Base-by-base conservation (phyloP, 2,113 vertebrate genomes). In the Epinephelus fuscoguttatus region DNA sequence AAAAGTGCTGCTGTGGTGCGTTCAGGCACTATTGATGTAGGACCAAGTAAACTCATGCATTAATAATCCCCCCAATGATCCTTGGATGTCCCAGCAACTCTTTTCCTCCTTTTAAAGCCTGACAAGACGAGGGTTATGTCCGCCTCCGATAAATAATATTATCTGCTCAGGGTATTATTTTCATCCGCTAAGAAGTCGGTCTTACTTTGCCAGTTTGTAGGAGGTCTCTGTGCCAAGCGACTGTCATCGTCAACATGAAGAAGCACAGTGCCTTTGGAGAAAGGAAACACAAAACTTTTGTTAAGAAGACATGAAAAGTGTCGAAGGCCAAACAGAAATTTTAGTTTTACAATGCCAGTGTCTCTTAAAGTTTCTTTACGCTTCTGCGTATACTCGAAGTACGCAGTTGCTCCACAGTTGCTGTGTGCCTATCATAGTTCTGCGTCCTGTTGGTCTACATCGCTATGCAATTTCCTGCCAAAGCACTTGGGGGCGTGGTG, bases 201-300 rank as follows among this genome's bases (percentile, higher is more conserved):
- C 93, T 90, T 89, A 94, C 93, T 87, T 94, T 92, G 68, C 90
- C 91, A 1, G 88, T 92, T 74, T 85, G 84, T 5, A 91, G 40
- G 49, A 93, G 87, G 50, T 94, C 91, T 53, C 91, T 80, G 30
- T 94, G 91, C 86, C 88, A 91, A 8, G 91, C 88, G 1, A 92
- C 84, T 3, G 92, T 93, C 88, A 93, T 91, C 2, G 85, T 93
- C 92, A 94, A 33, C 91, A 94, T 92, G 89, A 93, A 93, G 92
- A 93, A 93, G 78, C 93, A 93, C 81, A 93, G 81, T 18, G 91
- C 93, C 93, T 94, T 40, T 21, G 59, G 69, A 75, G 71, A 81
- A 18, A 86, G 18, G 33, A 70, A 30, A 63, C 2, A 67, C 2
- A 74, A 11, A 33, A 27, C 8, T 75, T 63, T 30, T 37, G 33